phyloP scores from a whole-genome alignment of 2,113 vertebrate species.

The Hemiprocne comata region DNA sequence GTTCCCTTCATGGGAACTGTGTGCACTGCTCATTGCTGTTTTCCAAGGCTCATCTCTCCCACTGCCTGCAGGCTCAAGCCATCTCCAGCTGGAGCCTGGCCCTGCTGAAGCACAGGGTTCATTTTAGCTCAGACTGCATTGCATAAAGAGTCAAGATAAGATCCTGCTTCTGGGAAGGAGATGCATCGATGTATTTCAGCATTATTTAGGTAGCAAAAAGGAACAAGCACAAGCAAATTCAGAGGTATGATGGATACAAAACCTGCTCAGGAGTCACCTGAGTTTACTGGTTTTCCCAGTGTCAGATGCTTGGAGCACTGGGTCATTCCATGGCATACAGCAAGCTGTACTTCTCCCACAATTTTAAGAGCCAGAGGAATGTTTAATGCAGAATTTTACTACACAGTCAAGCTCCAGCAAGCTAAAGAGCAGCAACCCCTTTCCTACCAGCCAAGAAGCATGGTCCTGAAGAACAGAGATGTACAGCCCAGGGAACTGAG shows the following conservation, averaged over 20 bases:
- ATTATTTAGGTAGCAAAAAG: neutral
- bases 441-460: accelerated
- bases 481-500: too few relatives aligned
- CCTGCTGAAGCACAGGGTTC: neutral
- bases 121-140: neutral
- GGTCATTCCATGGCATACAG: accelerated
- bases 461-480: accelerated
- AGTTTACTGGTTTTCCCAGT: neutral
- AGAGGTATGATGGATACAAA: accelerated
- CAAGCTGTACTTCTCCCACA: accelerated
- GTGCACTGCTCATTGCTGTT: accelerated
- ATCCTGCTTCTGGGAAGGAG: neutral
- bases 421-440: neutral
- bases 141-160: neutral
- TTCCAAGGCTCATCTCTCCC: neutral
- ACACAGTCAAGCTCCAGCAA: accelerated
- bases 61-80: accelerated
- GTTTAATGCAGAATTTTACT: neutral
- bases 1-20: accelerated
- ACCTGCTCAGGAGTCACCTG: accelerated
- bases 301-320: accelerated
- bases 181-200: accelerated
- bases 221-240: neutral
- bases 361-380: neutral
- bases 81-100: neutral